Percentiles rank a stretch among this genome's conserved stretches.
phyloP scores from a whole-genome alignment of 64 coral and sea anemone species.

The Platygyra sinensis region DNA sequence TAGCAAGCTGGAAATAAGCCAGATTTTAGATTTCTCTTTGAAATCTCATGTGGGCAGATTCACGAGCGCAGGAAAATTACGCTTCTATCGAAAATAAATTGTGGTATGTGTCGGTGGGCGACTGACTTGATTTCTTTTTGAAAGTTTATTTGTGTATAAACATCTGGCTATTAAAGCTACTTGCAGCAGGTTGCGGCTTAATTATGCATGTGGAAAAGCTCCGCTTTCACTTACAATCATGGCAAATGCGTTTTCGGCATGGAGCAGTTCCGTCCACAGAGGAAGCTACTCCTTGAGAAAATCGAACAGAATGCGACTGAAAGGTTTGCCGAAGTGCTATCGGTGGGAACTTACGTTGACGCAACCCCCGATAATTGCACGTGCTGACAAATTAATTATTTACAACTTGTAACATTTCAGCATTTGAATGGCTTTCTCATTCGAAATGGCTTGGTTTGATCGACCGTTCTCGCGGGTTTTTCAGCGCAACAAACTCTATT shows the following conservation, averaged over 20 bases:
- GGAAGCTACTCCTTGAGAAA: constrained; percentile 12
- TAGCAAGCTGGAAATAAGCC: constrained; percentile 15
- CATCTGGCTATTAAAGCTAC: constrained; percentile 95
- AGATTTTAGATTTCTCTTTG: background rate
- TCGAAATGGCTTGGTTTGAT: constrained; percentile 27
- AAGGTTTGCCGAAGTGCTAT: background rate
- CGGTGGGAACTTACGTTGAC: background rate
- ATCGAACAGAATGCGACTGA: background rate
- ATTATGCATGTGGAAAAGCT: constrained; percentile 44
- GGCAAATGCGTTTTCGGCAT: constrained; percentile 13
- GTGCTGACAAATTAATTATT: constrained; percentile 89
- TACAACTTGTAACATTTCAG: constrained; percentile 66
- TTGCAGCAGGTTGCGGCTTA: constrained; percentile 46
- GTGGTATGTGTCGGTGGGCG: background rate
- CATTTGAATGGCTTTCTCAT: constrained; percentile 75
- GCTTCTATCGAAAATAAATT: constrained; percentile 17
- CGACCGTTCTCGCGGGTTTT: background rate
- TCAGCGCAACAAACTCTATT: background rate
- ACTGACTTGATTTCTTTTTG: constrained; percentile 65
- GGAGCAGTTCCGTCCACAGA: background rate
- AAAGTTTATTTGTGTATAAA: constrained; percentile 64
- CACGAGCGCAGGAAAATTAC: background rate
- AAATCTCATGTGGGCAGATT: background rate
- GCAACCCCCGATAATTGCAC: constrained; percentile 67
- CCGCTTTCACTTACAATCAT: constrained; percentile 6